These are phyloP conservation scores for Pachyramphus minor DNA, from an alignment of 2,113 vertebrate species.

Conservation along the genomic window DNA sequence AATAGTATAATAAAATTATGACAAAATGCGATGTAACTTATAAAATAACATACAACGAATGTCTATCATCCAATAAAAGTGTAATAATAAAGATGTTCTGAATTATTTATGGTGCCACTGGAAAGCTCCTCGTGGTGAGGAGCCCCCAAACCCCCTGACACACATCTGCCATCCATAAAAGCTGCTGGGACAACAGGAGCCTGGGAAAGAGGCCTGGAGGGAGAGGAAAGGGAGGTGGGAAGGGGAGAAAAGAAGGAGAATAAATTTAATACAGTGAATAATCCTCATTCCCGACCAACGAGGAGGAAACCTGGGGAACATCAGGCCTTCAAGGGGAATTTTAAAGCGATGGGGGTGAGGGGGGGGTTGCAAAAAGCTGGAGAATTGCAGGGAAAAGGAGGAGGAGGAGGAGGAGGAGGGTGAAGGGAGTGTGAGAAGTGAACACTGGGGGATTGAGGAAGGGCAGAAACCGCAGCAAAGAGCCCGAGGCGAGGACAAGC, in stretches of 20 bases:
- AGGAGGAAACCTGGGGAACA: not conserved
- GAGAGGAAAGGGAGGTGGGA: not conserved
- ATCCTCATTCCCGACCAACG: not conserved
- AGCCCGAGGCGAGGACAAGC: not conserved
- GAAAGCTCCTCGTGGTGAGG: not conserved
- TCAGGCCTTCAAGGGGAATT: not conserved
- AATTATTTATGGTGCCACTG: not conserved
- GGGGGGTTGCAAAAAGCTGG: not conserved
- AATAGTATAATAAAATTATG: not conserved
- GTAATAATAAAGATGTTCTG: not conserved
- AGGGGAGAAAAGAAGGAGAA: not conserved
- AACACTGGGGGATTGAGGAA: not conserved
- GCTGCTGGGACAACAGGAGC: not conserved
- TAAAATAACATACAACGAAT: not conserved
- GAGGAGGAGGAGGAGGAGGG: too few relatives aligned
- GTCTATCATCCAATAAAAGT: not conserved
- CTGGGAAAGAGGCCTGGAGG: not conserved
- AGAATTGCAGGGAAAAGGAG: not conserved
- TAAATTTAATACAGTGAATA: not conserved
- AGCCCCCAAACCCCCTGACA: not conserved
- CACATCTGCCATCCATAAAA: accelerated
- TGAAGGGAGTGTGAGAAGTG: not conserved
- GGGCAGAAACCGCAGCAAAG: not conserved
- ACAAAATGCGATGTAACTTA: not conserved
- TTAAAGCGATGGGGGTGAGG: not conserved